Percentiles rank a stretch among this genome's conserved stretches.
These are phyloP conservation scores for Leucosticte australis DNA, from an alignment of 2,113 vertebrate species.

Conservation along the genomic window DNA sequence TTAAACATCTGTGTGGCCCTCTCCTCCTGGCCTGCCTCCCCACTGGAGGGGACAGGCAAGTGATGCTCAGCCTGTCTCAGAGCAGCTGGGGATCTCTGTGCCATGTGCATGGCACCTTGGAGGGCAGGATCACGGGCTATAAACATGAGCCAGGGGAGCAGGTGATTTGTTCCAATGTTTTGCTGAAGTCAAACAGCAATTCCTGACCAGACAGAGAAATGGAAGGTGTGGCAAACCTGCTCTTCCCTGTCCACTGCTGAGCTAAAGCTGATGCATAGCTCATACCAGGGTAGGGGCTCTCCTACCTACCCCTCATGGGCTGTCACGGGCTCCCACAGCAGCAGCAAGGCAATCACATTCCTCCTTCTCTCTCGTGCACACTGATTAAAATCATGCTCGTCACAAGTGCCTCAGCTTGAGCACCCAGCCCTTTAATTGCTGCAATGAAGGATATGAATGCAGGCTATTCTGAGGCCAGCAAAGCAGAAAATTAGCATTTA, in stretches of 20 bases:
- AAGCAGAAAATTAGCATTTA: constrained; percentile 70
- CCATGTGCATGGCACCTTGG: fast-evolving
- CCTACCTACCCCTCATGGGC: not conserved
- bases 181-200: not conserved
- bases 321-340: not conserved
- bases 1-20: fast-evolving
- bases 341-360: not conserved
- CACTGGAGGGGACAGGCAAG: fast-evolving
- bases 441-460: constrained; percentile 35
- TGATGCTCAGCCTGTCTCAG: not conserved
- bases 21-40: not conserved
- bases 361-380: not conserved
- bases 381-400: not conserved
- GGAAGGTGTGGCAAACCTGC: not conserved
- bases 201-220: not conserved
- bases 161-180: not conserved
- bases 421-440: constrained; percentile 51
- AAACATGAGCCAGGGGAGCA: not conserved
- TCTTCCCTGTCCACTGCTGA: fast-evolving
- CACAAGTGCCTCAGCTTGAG: not conserved
- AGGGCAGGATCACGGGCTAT: fast-evolving
- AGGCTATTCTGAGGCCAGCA: constrained; percentile 42
- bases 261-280: fast-evolving
- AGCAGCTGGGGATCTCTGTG: not conserved
- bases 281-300: fast-evolving